phyloP scores from a whole-genome alignment of 2,888 invertebrate species.

The Gymnoscelis rufifasciata region DNA sequence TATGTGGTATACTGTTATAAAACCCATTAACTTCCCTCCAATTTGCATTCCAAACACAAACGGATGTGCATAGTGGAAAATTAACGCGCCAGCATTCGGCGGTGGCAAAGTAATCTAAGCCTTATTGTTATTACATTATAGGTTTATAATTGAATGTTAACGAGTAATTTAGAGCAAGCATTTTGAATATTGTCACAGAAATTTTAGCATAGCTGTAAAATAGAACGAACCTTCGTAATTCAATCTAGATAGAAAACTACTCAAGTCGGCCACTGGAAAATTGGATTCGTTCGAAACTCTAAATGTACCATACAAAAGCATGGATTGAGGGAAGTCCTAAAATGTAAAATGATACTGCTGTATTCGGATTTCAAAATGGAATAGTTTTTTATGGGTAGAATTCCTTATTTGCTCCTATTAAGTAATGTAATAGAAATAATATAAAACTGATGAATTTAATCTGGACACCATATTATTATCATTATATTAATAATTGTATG shows the following conservation, averaged over 20 bases:
- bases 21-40: conserved; percentile 5
- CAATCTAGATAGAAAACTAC: not conserved
- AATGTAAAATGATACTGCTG: too few species aligned
- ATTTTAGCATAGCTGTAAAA: not conserved
- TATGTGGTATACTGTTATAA: conserved; percentile 7
- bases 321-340: not conserved
- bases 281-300: not conserved
- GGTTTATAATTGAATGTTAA: too few species aligned
- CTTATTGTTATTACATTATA: not conserved
- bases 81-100: conserved; percentile 35
- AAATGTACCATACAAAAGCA: not conserved
- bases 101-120: conserved; percentile 10
- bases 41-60: conserved; percentile 11
- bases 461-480: too few species aligned
- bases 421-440: too few species aligned
- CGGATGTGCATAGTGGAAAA: conserved; percentile 39
- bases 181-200: not conserved
- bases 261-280: not conserved
- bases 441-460: too few species aligned
- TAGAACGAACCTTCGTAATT: not conserved
- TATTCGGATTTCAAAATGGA: too few species aligned
- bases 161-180: too few species aligned
- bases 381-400: too few species aligned
- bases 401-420: too few species aligned
- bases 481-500: too few species aligned